Evolutionary conservation across 2,797 vertebrate genomes (phyloP), one percentile per base, ranked within the genome.

Genomic region (Clamator glandarius): DNA sequence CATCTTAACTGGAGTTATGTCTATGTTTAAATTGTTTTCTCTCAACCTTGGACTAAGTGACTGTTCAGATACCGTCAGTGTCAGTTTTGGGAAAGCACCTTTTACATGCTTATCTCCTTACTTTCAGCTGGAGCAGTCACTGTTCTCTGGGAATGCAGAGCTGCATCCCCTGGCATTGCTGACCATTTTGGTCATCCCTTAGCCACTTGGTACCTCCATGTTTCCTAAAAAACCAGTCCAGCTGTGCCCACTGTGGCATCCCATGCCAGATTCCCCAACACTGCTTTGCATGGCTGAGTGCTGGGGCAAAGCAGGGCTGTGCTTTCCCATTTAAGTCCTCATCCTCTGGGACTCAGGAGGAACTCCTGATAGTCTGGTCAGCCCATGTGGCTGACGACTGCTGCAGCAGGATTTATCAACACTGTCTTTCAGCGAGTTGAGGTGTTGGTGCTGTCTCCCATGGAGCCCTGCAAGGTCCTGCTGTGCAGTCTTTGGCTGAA

Each of bases 401-500:
- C 31, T 17, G 33, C 48, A 21, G 54, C n/a, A 36, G 81, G 61
- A 31, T 26, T 21, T 31, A 36, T 46, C 25, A 12, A 57, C 7
- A 41, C 50, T 10, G 25, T 24, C 35, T 33, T 39, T 59, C 21
- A 14, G 57, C 15, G 0, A 16, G 5, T 44, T 2, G 8, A 83
- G 90, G 55, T 44, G 55, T 33, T 6, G 1, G 62, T 20, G 39
- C 50, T 20, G 18, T 35, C 31, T 36, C 58, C 72, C 12, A 4
- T 2, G n/a, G 61, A 28, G 73, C 14, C 0, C 61, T 8, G 14
- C 0, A 1, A 39, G 82, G 59, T 70, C 55, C 51, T 0, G 6
- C 46, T 14, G 66, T 11, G 86, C 66, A 1, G 2, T 5, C 54
- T 20, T 57, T 1, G 1, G 26, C 58, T 4, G 28, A 69, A 16